phyloP scores from a whole-genome alignment of 2,888 invertebrate genomes.

The Helicoverpa assulta region DNA sequence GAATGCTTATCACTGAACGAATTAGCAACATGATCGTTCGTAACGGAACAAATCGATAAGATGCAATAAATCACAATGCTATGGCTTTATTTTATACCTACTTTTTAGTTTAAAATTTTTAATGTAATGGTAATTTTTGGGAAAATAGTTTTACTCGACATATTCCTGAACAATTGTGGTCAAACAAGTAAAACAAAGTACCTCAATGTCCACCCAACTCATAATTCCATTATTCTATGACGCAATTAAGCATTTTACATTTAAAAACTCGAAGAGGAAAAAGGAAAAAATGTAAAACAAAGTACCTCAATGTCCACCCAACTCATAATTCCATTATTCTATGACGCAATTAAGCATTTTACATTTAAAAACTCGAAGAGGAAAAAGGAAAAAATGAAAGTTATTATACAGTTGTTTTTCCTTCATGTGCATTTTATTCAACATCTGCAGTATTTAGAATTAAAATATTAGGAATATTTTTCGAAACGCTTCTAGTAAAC shows the following conservation, averaged over 20 bases:
- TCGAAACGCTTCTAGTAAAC: no score
- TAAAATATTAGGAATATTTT: no score
- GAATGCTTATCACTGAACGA: conserved; percentile 27
- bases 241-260: background rate
- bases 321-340: conserved; percentile 10
- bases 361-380: conserved; percentile 27
- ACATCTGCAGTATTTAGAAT: no score
- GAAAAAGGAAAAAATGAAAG: conserved; percentile 3
- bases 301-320: background rate
- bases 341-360: conserved; percentile 17
- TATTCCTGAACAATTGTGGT: no score
- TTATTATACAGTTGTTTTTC: background rate
- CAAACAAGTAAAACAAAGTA: background rate
- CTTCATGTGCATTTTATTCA: conserved; percentile 18
- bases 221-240: conserved; percentile 7
- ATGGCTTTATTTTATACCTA: background rate
- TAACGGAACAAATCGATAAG: conserved; percentile 32
- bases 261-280: conserved; percentile 28
- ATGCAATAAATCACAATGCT: conserved; percentile 10
- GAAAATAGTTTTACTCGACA: no score
- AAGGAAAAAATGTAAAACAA: conserved; percentile 3
- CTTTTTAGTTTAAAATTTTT: background rate
- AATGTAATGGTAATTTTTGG: no score
- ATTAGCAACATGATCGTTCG: conserved; percentile 25
- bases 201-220: conserved; percentile 6